Base-by-base conservation (phyloP, 2,888 invertebrate genomes). In the Dryococelus australis region DNA sequence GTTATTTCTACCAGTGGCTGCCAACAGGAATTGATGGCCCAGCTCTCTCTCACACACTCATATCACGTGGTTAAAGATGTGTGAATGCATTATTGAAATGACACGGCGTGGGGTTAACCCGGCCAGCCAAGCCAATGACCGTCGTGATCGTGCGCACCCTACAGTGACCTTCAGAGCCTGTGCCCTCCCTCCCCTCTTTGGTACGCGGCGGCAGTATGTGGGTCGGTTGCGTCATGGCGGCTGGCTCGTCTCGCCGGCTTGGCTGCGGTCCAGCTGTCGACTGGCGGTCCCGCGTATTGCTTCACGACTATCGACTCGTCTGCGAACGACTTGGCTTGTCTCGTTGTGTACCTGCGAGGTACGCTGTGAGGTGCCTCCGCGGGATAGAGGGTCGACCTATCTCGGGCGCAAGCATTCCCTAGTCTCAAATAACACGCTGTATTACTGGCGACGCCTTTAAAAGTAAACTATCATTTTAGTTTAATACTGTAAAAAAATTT, bases 71-170 rank as follows among this genome's bases (percentile, higher is more conserved):
- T 13, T 47, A 13, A 65, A n/a, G 65, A n/a, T 8, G 65, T 65
- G 65, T 65, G 65, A 65, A 65, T 8, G 65, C n/a, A 65, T 65
- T 20, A n/a, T n/a, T 65, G 24, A 20, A 65, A 65, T 65, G 65
- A 65, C 65, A 65, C 65, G 65, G 65, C 65, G 65, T 47, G 47
- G n/a, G 65, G 65, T 65, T 65, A 65, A 65, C 65, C 47, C 47
- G 47, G 16, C 65, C 65, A 20, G 65, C n/a, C 24, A 20, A 65
- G 65, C 65, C 65, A 65, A 65, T 65, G 65, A 65, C 65, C 65
- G 65, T 65, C 65, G 24, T 65, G 65, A 24, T 65, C 6, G 65
- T 24, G 65, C 65, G 65, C 24, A 65, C 65, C 65, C 65, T 20
- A n/a, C 65, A n/a, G 65, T 65, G 65, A 65, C 65, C 65, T 65